Base-by-base conservation (phyloP, 2,797 vertebrate species). In the Lacerta viridis region DNA sequence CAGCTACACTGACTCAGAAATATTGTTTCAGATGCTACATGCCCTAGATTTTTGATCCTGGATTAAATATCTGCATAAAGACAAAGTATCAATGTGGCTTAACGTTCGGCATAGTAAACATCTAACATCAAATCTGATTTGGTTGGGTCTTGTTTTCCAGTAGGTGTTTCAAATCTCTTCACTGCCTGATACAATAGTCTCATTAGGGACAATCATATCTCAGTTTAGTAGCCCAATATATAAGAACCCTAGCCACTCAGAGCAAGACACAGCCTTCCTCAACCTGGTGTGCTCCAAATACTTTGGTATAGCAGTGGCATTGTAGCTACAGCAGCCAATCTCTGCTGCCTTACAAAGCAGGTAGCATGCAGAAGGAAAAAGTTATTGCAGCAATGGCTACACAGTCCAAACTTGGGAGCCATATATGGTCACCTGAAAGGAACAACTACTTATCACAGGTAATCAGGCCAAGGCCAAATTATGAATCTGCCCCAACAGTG, bases 11-110 rank as follows among this genome's bases (percentile, higher is more conserved):
- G 4, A 66, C 8, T 71, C 77, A 86, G 41, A 46, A 55, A 71
- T 33, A 29, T 10, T 20, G 29, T 25, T 76, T 68, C 27, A 17
- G 0, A 66, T 5, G 1, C 8, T 59, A n/a, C 0, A 27, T 1
- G 15, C 59, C 11, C 27, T 50, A 20, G 7, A 36, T 59, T 59
- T 78, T 78, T 7, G 23, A 36, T 46, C 23, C 25, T 36, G 43
- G 11, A 7, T n/a, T 46, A 79, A 79, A 7, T 46, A 33, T 13
- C 64, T 41, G 5, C 4, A 39, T 18, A 55, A 71, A 80, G 9
- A 11, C 8, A 11, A 72, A 20, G 1, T 18, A 10, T 27, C 11
- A 8, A 64, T 64, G 39, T 5, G 43, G 74, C 74, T 55, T 59
- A n/a, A 18, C 7, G 3, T 78, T 7, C 55, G 1, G 50, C 50